Base-by-base conservation (phyloP, 1,140 invertebrate species). In the Anadara kagoshimensis region DNA sequence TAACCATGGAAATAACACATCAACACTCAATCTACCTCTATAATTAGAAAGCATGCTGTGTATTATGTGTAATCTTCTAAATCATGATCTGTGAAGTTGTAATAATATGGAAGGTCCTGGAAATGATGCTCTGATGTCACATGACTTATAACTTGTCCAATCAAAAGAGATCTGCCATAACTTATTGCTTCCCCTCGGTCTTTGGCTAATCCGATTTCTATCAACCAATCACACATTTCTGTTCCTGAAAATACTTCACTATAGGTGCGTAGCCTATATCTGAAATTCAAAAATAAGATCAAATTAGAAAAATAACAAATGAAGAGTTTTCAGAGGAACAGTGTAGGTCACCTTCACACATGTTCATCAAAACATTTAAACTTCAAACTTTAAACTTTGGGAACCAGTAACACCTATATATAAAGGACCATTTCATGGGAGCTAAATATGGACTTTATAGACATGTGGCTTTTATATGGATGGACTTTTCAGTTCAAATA, bases 161-260 rank as follows among this genome's bases (percentile, higher is more conserved):
- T 93, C 1, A 98, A 88, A 8, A 98, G 90, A 84, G 94, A 93
- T 26, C 93, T 91, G n/a, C 94, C 95, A 89, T 97, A 97, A 44
- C 91, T 91, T 0, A 94, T 91, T 20, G 95, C 96, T 82, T 96
- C 94, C 36, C 91, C 90, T 22, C 94, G 90, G 88, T 94, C 94
- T 57, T 91, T 89, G 0, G 93, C 94, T 16, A 98, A 85, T 1
- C 95, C 95, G 58, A 94, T 93, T 76, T 93, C 91, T 11, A 95
- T 88, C 10, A 98, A 90, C 96, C 96, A 98, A 83, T 95, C 93
- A 20, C 96, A 94, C 29, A 98, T 92, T 78, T 94, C 93, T 69
- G 91, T 91, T 22, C 96, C 96, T 79, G 93, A 93, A 86, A 98
- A 98, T 14, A 94, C 95, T 75, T 92, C 91, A 47, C 91, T 91